These are phyloP conservation scores for Lasioglossum oenotherae DNA, from an alignment of 2,888 invertebrate species.

Conservation along the genomic window DNA sequence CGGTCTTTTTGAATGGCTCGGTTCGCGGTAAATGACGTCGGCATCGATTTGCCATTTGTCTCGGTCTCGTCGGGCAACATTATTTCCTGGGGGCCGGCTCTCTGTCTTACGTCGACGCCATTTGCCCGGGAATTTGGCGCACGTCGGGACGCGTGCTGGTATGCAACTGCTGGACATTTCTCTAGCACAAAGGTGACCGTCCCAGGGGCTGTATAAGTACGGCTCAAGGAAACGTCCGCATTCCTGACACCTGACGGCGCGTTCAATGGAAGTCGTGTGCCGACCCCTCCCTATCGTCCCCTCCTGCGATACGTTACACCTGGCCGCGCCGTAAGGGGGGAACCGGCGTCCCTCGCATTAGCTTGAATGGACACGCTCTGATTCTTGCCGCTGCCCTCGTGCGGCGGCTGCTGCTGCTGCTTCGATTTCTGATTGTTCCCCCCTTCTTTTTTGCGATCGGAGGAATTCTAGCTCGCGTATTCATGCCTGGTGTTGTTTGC, in stretches of 20 bases:
- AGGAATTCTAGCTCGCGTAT: background rate
- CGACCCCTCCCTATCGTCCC: conserved; percentile 15
- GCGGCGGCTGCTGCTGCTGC: background rate
- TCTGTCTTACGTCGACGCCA: conserved; percentile 65
- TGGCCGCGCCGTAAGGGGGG: conserved; percentile 1
- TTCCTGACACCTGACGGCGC: conserved; percentile 63
- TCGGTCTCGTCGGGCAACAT: conserved; percentile 76
- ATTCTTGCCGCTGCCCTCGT: conserved; percentile 21
- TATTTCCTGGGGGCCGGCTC: conserved; percentile 67
- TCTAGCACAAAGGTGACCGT: conserved; percentile 52
- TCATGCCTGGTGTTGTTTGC: background rate
- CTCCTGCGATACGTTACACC: conserved; percentile 23
- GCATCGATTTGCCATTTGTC: conserved; percentile 82
- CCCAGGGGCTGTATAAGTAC: conserved; percentile 28
- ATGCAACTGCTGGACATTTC: conserved; percentile 49
- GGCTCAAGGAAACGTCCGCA: conserved; percentile 55
- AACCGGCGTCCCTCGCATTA: background rate
- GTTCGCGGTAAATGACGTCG: conserved; percentile 56
- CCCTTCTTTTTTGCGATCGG: background rate
- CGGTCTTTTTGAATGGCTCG: background rate
- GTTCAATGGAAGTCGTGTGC: conserved; percentile 43
- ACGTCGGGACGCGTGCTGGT: conserved; percentile 51
- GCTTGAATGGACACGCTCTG: conserved; percentile 28
- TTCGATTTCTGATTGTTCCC: conserved; percentile 21
- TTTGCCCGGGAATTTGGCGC: conserved; percentile 68